Percentiles rank a stretch among this genome's conserved stretches.
phyloP scores from a whole-genome alignment of 2,113 vertebrate genomes.

The Plecturocebus donacophilus region DNA sequence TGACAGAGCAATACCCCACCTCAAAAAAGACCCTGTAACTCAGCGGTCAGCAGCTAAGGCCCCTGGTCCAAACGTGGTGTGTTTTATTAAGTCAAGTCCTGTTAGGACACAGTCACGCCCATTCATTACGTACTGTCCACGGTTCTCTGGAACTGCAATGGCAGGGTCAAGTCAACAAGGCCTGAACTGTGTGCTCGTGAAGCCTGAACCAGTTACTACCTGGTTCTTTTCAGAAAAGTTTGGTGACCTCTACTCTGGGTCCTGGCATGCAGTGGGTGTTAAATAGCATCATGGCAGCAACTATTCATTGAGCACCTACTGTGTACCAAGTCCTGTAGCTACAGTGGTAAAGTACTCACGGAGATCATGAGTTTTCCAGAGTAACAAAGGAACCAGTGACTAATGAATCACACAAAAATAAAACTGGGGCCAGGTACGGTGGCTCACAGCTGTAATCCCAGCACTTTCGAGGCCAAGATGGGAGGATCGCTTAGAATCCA shows the following conservation, averaged over 20 bases:
- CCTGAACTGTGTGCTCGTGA: rapidly evolving
- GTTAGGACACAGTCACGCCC: rapidly evolving
- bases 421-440: not conserved
- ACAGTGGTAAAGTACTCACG: rapidly evolving
- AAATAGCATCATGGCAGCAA: rapidly evolving
- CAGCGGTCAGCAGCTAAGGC: not conserved
- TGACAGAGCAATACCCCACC: no score
- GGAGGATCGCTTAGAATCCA: no score
- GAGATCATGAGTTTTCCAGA: rapidly evolving
- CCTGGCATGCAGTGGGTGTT: rapidly evolving
- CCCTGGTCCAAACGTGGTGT: not conserved
- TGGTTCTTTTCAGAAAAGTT: not conserved
- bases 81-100: not conserved
- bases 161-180: not conserved
- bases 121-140: rapidly evolving
- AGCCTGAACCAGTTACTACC: no score
- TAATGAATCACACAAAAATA: rapidly evolving
- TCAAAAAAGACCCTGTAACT: not conserved
- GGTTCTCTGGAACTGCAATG: rapidly evolving
- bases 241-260: not conserved
- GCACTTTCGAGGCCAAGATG: no score
- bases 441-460: no score
- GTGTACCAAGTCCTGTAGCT: rapidly evolving
- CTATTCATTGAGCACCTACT: no score
- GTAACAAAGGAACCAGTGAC: not conserved